phyloP scores from a whole-genome alignment of 2,113 vertebrate genomes.

The Coptodon bakossiorum region DNA sequence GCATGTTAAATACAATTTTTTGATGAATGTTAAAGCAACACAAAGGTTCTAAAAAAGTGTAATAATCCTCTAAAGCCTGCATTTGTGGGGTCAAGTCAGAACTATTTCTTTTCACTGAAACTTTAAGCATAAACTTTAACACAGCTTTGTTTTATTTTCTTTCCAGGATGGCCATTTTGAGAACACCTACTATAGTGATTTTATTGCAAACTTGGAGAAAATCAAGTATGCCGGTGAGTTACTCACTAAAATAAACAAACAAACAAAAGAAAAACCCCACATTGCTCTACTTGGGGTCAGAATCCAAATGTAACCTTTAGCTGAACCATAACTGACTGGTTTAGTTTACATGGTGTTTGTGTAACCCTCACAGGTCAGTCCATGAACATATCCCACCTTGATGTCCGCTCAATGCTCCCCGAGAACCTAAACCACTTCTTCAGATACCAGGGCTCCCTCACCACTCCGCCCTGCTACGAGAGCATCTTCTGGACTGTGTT shows the following conservation, averaged over 20 bases:
- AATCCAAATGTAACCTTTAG: not conserved
- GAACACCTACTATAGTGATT: conserved; percentile 87
- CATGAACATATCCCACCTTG: conserved; percentile 67
- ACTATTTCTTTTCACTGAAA: not conserved
- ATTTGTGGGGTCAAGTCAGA: not conserved
- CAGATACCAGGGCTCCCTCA: conserved; percentile 83
- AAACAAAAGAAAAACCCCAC: rapidly evolving
- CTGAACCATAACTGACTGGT: rapidly evolving
- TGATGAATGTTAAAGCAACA: not conserved
- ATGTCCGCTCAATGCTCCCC: conserved; percentile 81
- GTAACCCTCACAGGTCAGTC: conserved; percentile 67
- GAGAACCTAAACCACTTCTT: conserved; percentile 83
- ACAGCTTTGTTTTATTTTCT: not conserved
- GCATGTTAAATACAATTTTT: not conserved
- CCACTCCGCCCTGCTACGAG: conserved; percentile 82
- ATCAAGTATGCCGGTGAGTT: conserved; percentile 80
- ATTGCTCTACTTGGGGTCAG: not conserved
- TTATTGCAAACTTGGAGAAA: conserved; percentile 77
- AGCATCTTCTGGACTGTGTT: conserved; percentile 86
- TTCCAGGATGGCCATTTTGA: conserved; percentile 79
- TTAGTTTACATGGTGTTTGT: not conserved
- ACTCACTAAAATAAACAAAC: not conserved
- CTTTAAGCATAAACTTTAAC: not conserved
- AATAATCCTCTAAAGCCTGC: not conserved
- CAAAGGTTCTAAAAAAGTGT: rapidly evolving